These are phyloP conservation scores for Holothuria scabra DNA, from an alignment of 53 echinoderm and acorn worm genomes.

Conservation along the genomic window DNA sequence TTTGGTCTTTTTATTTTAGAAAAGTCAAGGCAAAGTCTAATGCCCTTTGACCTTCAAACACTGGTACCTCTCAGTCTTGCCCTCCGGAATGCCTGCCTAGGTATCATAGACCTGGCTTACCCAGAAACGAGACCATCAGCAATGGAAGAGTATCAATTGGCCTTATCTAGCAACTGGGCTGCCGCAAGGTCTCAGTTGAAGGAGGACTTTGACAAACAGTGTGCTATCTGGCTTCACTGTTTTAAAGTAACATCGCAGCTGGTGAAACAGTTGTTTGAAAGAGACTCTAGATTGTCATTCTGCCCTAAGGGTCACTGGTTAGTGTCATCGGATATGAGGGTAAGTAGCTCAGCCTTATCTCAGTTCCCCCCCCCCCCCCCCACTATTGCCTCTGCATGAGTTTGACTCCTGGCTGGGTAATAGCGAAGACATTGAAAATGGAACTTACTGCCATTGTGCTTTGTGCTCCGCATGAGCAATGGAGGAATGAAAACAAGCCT, in stretches of 20 bases:
- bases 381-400: no score
- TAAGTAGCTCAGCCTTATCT: background rate
- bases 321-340: slow-evolving; percentile 43
- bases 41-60: slow-evolving; percentile 86
- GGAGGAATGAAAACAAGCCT: no score
- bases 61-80: slow-evolving; percentile 82
- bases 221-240: slow-evolving; percentile 87
- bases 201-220: slow-evolving; percentile 57
- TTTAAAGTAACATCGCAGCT: slow-evolving; percentile 94
- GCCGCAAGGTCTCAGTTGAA: slow-evolving; percentile 45
- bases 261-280: slow-evolving; percentile 86
- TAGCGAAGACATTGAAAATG: no score
- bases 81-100: slow-evolving; percentile 85
- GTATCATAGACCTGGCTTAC: slow-evolving; percentile 92
- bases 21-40: slow-evolving; percentile 65
- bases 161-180: slow-evolving; percentile 77
- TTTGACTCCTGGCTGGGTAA: no score
- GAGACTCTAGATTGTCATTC: slow-evolving; percentile 80
- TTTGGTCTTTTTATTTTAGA: slow-evolving; percentile 36
- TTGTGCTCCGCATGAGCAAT: no score
- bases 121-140: slow-evolving; percentile 81
- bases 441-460: no score
- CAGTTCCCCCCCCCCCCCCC: no score
- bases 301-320: slow-evolving; percentile 90
- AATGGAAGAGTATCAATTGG: slow-evolving; percentile 78